Evolutionary conservation across 2,888 invertebrate species (phyloP), one percentile per base, ranked within the genome.

Genomic region (Hofmannophila pseudospretella): DNA sequence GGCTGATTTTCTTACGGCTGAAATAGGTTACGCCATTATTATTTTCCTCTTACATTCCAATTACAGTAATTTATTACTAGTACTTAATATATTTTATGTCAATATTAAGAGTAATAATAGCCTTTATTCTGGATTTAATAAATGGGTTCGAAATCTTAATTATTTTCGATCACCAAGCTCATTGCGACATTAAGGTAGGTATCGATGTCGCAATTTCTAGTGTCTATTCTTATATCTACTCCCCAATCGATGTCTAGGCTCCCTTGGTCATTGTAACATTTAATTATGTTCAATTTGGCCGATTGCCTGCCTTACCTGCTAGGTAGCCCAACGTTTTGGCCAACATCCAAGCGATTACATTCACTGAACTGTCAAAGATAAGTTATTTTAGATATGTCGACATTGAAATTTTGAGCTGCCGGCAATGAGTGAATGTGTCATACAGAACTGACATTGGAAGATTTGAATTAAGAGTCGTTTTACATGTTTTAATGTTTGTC

Each of bases 331-430:
- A 58, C 50, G 47, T 57, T 58, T 72, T 84, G 85, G 84, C 74
- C 39, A 27, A 7, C 43, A 33, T 68, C 84, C 85, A 85, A 81
- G 44, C 59, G 77, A 79, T 82, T 78, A 82, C 79, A 81, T 78
- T 78, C 75, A 79, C 74, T 71, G 66, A 78, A 74, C 80, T 84
- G 85, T 84, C 85, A 85, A 84, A 84, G 67, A 80, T 86, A 84
- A 85, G 82, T 84, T 84, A 86, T 86, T 86, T 86, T 82, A 75
- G 80, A 70, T 79, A 68, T 67, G 49, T 54, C 65, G 85, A 76
- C 84, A 82, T 82, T 85, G 85, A 82, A 77, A 74, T 63, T 62
- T 64, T 61, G 62, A 58, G 48, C 52, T 47, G 49, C 50, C 50
- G 42, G 52, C 54, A 62, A 46, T 58, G 61, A 61, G 60, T 59